Evolutionary conservation across 1,140 invertebrate species (phyloP).

Genomic region (Listronotus bonariensis): DNA sequence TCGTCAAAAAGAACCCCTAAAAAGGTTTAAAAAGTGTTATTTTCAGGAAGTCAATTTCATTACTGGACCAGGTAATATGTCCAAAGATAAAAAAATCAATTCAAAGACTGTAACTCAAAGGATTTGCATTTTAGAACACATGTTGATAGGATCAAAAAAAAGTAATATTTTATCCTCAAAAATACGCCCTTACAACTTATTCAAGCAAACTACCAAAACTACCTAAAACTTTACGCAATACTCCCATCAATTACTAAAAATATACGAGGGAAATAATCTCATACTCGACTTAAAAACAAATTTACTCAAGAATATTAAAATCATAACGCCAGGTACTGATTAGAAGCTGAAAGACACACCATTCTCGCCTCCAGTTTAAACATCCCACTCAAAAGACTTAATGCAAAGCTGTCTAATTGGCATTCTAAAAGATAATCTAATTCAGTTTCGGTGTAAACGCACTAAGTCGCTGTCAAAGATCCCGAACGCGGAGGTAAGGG

Average conservation of each 20-base stretch:
- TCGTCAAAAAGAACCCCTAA: too few relatives aligned
- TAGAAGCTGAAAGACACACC: constrained; percentile 11
- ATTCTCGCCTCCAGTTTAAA: constrained; percentile 19
- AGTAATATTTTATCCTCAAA: too few relatives aligned
- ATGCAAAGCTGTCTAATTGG: constrained; percentile 31
- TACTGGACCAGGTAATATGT: too few relatives aligned
- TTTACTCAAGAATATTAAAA: constrained; percentile 24
- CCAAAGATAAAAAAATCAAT: too few relatives aligned
- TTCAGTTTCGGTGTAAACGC: constrained; percentile 38
- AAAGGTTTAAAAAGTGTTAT: too few relatives aligned
- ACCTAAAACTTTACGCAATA: too few relatives aligned
- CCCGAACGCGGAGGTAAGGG: constrained; percentile 6
- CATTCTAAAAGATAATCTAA: constrained; percentile 37
- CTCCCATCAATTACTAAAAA: not conserved
- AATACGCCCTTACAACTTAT: too few relatives aligned
- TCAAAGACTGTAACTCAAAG: too few relatives aligned
- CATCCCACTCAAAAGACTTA: constrained; percentile 31
- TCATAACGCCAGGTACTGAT: constrained; percentile 23
- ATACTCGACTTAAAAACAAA: not conserved
- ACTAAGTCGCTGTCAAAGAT: constrained; percentile 24
- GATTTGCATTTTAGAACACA: too few relatives aligned
- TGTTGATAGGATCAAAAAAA: too few relatives aligned
- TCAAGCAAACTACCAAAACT: too few relatives aligned
- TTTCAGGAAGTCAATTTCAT: too few relatives aligned
- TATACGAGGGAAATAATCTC: not conserved